Evolutionary conservation across 1,140 invertebrate genomes (phyloP).

Genomic region (Trichonephila clavipes): DNA sequence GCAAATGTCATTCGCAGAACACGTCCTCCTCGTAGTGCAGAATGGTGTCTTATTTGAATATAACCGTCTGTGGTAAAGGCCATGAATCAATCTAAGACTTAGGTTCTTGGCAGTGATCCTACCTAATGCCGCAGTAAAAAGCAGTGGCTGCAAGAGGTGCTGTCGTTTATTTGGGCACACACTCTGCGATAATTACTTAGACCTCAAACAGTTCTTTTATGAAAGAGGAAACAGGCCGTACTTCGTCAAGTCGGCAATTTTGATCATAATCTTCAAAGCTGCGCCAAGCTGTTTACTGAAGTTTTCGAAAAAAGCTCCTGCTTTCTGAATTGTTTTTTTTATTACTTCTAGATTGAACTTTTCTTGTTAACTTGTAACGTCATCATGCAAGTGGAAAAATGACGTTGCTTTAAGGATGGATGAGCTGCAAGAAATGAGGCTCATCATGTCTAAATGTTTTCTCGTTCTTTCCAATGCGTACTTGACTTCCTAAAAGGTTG

Average conservation of each 20-base stretch:
- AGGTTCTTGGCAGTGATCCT: slow-evolving; percentile 29
- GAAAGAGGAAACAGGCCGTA: slow-evolving; percentile 50
- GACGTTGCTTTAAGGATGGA: background rate
- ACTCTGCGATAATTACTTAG: slow-evolving; percentile 48
- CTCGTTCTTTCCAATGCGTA: background rate
- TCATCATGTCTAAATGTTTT: background rate
- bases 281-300: slow-evolving; percentile 23
- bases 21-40: background rate
- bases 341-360: background rate
- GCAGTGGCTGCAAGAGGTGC: slow-evolving; percentile 49
- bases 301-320: background rate
- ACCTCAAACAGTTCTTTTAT: slow-evolving; percentile 46
- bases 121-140: slow-evolving; percentile 44
- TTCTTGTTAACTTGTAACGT: slow-evolving; percentile 51
- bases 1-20: background rate
- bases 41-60: slow-evolving; percentile 45
- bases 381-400: slow-evolving; percentile 28
- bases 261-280: slow-evolving; percentile 69
- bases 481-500: background rate
- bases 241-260: slow-evolving; percentile 60
- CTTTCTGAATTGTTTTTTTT: background rate
- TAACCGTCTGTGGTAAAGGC: background rate
- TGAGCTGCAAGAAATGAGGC: background rate
- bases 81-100: slow-evolving; percentile 51
- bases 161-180: slow-evolving; percentile 52